Conservation (phyloP, 1,140 invertebrate genomes). For the Euborellia annulipes region DNA sequence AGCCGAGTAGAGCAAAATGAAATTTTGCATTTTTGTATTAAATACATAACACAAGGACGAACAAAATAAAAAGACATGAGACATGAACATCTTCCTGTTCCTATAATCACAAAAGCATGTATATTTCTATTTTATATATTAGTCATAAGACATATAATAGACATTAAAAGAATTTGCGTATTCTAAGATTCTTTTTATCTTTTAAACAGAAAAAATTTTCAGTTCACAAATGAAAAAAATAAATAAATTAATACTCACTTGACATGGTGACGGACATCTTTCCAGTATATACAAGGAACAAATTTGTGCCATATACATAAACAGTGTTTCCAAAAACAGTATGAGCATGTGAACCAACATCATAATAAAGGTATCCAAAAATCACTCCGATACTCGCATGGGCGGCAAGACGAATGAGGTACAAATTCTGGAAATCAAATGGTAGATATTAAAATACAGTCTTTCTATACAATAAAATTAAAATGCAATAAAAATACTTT, state of each 20-base stretch:
- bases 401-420: constrained; percentile 52
- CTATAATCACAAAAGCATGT: neutral
- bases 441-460: neutral
- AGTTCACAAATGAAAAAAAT: neutral
- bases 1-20: too few species aligned
- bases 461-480: constrained; percentile 21
- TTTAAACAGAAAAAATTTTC: constrained; percentile 1
- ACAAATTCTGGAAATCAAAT: constrained; percentile 2
- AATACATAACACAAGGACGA: too few species aligned
- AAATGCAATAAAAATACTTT: constrained; percentile 3
- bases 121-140: neutral
- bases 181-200: neutral
- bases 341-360: constrained; percentile 70
- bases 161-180: too few species aligned
- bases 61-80: too few species aligned
- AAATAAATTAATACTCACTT: constrained; percentile 62
- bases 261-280: constrained; percentile 91
- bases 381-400: constrained; percentile 70
- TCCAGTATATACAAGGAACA: constrained; percentile 83
- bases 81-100: too few species aligned
- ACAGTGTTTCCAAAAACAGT: constrained; percentile 80
- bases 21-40: too few species aligned
- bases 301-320: constrained; percentile 77
- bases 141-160: neutral
- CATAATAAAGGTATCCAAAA: constrained; percentile 76